Evolutionary conservation across 2,113 vertebrate genomes (phyloP), one percentile per base, ranked within the genome.

Genomic region (Bathybates hornii): DNA sequence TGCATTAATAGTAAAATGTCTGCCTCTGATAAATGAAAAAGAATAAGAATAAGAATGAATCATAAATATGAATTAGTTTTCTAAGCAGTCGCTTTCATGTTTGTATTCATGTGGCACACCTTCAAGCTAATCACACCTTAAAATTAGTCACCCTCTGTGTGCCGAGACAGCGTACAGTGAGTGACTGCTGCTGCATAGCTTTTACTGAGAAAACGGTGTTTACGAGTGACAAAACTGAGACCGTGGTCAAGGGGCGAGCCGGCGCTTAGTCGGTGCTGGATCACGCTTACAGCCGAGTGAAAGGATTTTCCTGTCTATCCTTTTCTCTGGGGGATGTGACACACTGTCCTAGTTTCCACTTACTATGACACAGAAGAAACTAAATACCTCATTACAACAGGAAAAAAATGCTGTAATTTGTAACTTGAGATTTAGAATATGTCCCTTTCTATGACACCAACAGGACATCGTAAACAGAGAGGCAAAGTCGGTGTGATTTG

Each of bases 271-370:
- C 12, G 68, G 38, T 88, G 83, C 45, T 89, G 84, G 86, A 89
- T 90, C 85, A 52, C 76, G 63, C 61, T 89, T 68, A 78, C 27
- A 71, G 61, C 56, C 41, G 53, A 82, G 53, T 79, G 81, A 86
- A 85, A 86, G 85, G 85, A 90, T 93, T 91, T 91, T 87, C 56
- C 38, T 61, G 73, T 86, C 81, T 80, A 48, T 48, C 57, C 50
- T 53, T 83, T 78, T 82, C 90, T 91, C 71, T 80, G 84, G 71
- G 53, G 82, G 80, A 84, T 84, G 80, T 91, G 91, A 94, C 92
- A 92, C 89, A 94, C 88, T 95, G 94, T 95, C 92, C 92, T 86
- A 95, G 66, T 93, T 95, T 89, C 78, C 45, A 54, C 79, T 90
- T 84, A 87, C 78, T 59, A 85, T 92, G 89, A 85, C 90, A 89